phyloP scores from a whole-genome alignment of 2,113 vertebrate species.

The Colossoma macropomum region DNA sequence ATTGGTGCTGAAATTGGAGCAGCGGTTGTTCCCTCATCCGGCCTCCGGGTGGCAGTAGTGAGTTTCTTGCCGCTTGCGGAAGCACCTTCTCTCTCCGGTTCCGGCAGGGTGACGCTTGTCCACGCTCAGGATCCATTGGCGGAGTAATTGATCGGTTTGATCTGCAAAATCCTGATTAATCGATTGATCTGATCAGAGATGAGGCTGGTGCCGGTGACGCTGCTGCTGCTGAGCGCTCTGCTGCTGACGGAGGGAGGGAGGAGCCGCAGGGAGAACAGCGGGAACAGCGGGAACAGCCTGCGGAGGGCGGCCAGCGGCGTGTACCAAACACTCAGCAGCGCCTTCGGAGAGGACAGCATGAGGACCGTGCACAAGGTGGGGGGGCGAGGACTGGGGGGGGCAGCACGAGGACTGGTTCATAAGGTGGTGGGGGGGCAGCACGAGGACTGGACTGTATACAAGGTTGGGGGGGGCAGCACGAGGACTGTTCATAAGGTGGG shows the following conservation, averaged over 20 bases:
- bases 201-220: background rate
- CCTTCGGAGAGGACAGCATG: constrained; percentile 92
- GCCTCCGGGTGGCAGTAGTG: background rate
- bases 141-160: background rate
- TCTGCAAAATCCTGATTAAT: background rate
- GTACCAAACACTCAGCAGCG: constrained; percentile 85
- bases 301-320: constrained; percentile 84
- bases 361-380: constrained; percentile 86
- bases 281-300: constrained; percentile 82
- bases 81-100: background rate
- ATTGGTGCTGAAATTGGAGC: background rate
- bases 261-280: constrained; percentile 64
- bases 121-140: background rate
- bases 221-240: constrained; percentile 61
- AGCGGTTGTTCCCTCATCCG: background rate
- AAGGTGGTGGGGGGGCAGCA: too few relatives aligned
- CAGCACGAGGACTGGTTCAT: too few relatives aligned
- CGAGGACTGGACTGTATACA: too few relatives aligned
- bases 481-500: too few relatives aligned
- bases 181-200: background rate
- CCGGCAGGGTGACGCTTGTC: background rate
- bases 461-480: too few relatives aligned
- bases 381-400: constrained; percentile 13
- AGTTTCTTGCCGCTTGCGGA: background rate
- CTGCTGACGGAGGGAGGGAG: constrained; percentile 77